Evolutionary conservation across 1,140 invertebrate species (phyloP).

Genomic region (Ridgeia piscesae): DNA sequence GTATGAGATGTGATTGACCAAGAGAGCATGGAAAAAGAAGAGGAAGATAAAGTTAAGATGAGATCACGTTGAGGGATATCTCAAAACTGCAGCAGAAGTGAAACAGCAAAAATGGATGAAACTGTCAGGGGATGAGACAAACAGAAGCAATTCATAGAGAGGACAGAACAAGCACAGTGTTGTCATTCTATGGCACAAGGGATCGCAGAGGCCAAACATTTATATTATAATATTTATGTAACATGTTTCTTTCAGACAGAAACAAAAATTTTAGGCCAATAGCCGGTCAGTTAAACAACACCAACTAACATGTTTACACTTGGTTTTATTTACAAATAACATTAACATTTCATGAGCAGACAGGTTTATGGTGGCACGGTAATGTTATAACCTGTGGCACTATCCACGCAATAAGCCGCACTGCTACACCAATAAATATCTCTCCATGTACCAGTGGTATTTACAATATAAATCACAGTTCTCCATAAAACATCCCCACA

Average conservation of each 20-base stretch:
- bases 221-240: no score
- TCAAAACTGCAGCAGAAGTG: no score
- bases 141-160: no score
- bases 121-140: no score
- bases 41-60: no score
- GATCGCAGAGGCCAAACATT: no score
- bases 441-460: background rate
- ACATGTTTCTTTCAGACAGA: background rate
- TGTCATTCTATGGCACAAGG: no score
- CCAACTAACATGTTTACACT: background rate
- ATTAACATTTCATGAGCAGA: background rate
- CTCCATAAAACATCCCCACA: background rate
- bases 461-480: background rate
- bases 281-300: background rate
- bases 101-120: no score
- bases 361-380: background rate
- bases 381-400: background rate
- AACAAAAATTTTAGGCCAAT: background rate
- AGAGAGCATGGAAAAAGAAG: no score
- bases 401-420: background rate
- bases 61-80: no score
- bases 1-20: no score
- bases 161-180: no score
- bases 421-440: background rate
- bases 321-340: background rate